A percentile compares a stretch with the other conserved stretches of the same genome.
These are phyloP conservation scores for Pseudolaguvia tuberculata DNA, from an alignment of 2,113 vertebrate species.

Conservation along the genomic window DNA sequence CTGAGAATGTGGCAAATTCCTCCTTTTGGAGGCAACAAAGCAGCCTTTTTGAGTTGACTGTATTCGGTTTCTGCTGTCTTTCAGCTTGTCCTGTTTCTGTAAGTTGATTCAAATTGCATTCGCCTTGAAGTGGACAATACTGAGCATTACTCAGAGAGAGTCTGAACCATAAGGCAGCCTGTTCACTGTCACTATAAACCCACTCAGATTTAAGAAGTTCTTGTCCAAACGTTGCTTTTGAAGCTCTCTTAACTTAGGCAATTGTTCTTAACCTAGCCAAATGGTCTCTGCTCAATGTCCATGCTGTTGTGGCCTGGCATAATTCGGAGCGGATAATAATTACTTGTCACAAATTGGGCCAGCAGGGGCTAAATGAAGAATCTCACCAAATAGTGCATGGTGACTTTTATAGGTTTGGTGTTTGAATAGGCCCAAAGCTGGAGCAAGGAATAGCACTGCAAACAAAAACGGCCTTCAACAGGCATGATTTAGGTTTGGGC, in stretches of 20 bases:
- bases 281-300: conserved; percentile 9
- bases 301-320: conserved; percentile 28
- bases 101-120: conserved; percentile 53
- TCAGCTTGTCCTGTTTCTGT: conserved; percentile 38
- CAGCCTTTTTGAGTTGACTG: conserved; percentile 45
- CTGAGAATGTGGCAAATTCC: conserved; percentile 56
- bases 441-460: conserved; percentile 51
- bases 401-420: conserved; percentile 49
- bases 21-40: conserved; percentile 52
- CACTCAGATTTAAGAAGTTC: conserved; percentile 35
- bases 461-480: conserved; percentile 51
- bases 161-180: background rate
- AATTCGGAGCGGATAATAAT: conserved; percentile 30
- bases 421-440: conserved; percentile 56
- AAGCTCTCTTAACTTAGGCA: conserved; percentile 29
- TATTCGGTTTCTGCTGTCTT: conserved; percentile 52
- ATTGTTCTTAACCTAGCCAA: background rate
- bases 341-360: conserved; percentile 35
- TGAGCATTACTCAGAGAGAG: background rate
- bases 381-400: conserved; percentile 43
- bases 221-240: conserved; percentile 18
- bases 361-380: conserved; percentile 30
- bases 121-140: conserved; percentile 36
- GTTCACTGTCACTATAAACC: background rate
- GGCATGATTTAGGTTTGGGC: conserved; percentile 49